A percentile compares a stretch with the other conserved stretches of the same genome.
phyloP scores from a whole-genome alignment of 2,113 vertebrate species.

The Canis aureus region DNA sequence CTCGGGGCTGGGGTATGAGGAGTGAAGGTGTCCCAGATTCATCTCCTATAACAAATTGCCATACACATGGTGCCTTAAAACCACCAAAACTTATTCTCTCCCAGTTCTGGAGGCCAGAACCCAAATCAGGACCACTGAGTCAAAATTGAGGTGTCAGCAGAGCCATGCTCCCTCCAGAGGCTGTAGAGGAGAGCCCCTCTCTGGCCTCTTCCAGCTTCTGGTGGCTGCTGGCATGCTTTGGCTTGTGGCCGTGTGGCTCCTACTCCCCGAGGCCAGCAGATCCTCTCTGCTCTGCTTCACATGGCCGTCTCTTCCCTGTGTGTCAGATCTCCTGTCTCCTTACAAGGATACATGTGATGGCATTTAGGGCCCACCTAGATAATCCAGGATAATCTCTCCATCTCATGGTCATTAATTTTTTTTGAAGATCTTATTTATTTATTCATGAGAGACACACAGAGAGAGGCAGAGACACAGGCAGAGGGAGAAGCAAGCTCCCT shows the following conservation, averaged over 20 bases:
- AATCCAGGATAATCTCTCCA: background rate
- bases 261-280: accelerated
- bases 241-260: accelerated
- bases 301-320: too few relatives aligned
- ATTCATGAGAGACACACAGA: too few relatives aligned
- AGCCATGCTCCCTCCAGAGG: accelerated
- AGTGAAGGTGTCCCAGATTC: too few relatives aligned
- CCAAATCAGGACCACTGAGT: background rate
- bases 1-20: background rate
- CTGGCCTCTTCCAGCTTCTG: too few relatives aligned
- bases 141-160: background rate
- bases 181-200: accelerated
- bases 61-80: background rate
- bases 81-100: accelerated
- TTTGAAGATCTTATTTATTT: too few relatives aligned
- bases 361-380: background rate
- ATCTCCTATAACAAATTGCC: background rate
- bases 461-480: too few relatives aligned
- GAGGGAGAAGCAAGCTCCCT: too few relatives aligned
- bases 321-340: too few relatives aligned
- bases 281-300: background rate
- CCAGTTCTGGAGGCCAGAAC: background rate
- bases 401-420: background rate
- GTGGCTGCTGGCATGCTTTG: background rate
- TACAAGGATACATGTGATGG: accelerated